Percentiles rank a stretch among this genome's conserved stretches.
phyloP scores from a whole-genome alignment of 1,140 invertebrate genomes.

The Venustaconcha ellipsiformis region DNA sequence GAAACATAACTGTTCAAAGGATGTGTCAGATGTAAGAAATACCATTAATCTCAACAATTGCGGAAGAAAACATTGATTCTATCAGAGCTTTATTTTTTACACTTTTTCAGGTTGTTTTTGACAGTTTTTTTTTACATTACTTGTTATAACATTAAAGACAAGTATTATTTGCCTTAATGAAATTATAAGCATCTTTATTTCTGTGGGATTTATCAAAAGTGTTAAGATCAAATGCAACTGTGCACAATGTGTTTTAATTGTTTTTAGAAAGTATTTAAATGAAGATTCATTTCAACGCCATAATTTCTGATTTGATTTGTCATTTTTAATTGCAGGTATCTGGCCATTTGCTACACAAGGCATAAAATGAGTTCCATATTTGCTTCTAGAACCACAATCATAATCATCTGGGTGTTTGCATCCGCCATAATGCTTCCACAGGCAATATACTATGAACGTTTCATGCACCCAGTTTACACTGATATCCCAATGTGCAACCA shows the following conservation, averaged over 20 bases:
- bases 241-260: background rate
- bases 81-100: too few relatives aligned
- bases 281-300: background rate
- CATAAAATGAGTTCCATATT: slow-evolving; percentile 91
- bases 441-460: slow-evolving; percentile 85
- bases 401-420: slow-evolving; percentile 91
- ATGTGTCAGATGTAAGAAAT: too few relatives aligned
- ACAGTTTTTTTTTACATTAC: too few relatives aligned
- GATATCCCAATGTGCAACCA: slow-evolving; percentile 44
- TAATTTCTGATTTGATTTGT: too few relatives aligned
- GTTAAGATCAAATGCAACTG: background rate
- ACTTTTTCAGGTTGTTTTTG: too few relatives aligned
- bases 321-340: slow-evolving; percentile 77
- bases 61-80: too few relatives aligned
- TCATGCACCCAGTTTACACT: slow-evolving; percentile 16
- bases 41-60: too few relatives aligned
- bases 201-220: slow-evolving; percentile 66
- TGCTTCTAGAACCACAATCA: slow-evolving; percentile 87
- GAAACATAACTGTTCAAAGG: too few relatives aligned
- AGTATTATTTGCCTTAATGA: slow-evolving; percentile 90
- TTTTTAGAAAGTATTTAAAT: background rate
- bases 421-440: slow-evolving; percentile 87
- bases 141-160: slow-evolving; percentile 77
- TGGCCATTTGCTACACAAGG: slow-evolving; percentile 94
- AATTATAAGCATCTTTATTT: slow-evolving; percentile 90